These are phyloP conservation scores for Gymnoscopelus microlampas DNA, from an alignment of 2,797 vertebrate species.

Conservation along the genomic window DNA sequence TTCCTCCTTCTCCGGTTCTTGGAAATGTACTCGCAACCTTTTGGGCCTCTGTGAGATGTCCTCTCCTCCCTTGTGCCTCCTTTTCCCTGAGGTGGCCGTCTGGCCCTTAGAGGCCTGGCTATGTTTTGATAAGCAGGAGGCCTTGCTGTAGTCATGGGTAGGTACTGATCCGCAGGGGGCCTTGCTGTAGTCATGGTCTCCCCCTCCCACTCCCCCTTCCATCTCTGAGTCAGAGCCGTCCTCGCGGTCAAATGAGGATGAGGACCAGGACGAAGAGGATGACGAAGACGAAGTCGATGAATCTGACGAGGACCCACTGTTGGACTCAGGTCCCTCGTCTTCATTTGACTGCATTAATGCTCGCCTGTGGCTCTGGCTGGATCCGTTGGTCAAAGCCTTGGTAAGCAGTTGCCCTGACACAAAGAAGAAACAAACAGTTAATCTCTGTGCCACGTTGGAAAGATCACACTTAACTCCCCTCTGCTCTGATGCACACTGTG, in stretches of 20 bases:
- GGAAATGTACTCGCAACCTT: constrained; percentile 72
- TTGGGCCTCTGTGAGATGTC: constrained; percentile 56
- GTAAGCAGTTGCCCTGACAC: constrained; percentile 69
- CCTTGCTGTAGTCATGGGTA: constrained; percentile 95
- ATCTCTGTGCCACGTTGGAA: background rate
- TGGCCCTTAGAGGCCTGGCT: constrained; percentile 58
- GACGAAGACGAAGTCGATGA: constrained; percentile 73
- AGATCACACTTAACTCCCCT: background rate
- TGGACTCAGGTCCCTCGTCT: constrained; percentile 75
- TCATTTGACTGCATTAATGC: constrained; percentile 65
- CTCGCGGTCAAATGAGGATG: constrained; percentile 85
- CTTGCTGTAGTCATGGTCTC: constrained; percentile 98
- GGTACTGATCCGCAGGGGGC: constrained; percentile 81
- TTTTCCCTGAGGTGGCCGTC: constrained; percentile 46
- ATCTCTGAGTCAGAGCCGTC: constrained; percentile 86
- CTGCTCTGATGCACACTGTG: no score
- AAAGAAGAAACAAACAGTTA: constrained; percentile 14
- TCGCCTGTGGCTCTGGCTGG: constrained; percentile 73
- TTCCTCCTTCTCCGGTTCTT: constrained; percentile 71
- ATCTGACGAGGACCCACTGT: constrained; percentile 74
- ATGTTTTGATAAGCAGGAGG: constrained; percentile 29
- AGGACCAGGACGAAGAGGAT: constrained; percentile 79
- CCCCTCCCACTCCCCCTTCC: constrained; percentile 92
- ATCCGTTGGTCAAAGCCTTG: constrained; percentile 84
- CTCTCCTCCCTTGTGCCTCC: constrained; percentile 64